Evolutionary conservation across 2,113 vertebrate genomes (phyloP), one percentile per base, ranked within the genome.

Genomic region (Dromiciops gliroides): DNA sequence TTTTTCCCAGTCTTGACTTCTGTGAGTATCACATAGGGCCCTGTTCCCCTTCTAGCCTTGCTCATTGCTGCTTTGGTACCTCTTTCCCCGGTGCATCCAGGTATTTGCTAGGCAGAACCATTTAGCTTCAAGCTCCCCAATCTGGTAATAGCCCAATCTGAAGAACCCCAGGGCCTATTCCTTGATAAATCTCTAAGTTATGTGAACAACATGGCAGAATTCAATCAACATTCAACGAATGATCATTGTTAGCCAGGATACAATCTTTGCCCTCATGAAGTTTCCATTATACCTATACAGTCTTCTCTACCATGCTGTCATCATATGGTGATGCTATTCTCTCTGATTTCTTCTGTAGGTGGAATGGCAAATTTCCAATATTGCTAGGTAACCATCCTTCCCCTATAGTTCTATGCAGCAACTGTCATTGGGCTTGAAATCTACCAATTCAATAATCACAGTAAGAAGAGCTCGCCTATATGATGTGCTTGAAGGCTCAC

Each of bases 301-400:
- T 31, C 37, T 75, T 75, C 8, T n/a, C 60, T 19, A n/a, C 50
- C 83, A 19, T 0, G 0, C n/a, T 89, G 51, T 51, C 23, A 31
- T 51, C 88, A n/a, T 8, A n/a, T 44, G 47, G 28, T 90, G 26
- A 89, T 9, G 19, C 0, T 90, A 91, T 48, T 48, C 51, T 44
- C 16, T 93, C 52, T 60, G 83, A 91, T 52, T 28, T 50, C 8
- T 47, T 52, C 19, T 53, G 94, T 52, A 44, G n/a, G 75, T 48
- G 52, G 75, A 95, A 14, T 44, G 75, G 83, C 83, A 8, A 49
- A 53, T 88, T 94, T 94, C 88, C 83, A 47, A n/a, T 49, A 37
- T 48, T 56, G 50, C 60, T 67, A 19, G 19, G 31, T 92, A 47
- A 31, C 24, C 67, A 48, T 88, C n/a, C 28, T 52, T 48, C 24